A percentile compares a stretch with the other conserved stretches of the same genome.
Conservation (phyloP, 64 coral and sea anemone genomes). For the Stylophora pistillata region DNA sequence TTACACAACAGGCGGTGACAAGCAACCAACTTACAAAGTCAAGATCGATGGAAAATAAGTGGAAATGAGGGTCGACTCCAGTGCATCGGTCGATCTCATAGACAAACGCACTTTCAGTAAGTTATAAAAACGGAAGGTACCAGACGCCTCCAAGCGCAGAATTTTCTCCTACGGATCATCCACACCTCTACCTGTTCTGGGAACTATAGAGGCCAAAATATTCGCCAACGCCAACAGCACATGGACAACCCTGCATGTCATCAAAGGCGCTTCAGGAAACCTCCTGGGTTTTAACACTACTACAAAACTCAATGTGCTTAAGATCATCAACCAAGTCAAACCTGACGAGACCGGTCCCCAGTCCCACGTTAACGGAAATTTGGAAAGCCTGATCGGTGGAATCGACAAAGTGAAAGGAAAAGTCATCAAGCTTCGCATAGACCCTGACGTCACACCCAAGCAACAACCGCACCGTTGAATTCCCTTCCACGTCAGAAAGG, state of each 20-base stretch:
- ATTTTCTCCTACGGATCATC: too few relatives aligned
- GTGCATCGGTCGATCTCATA: conserved; percentile 53
- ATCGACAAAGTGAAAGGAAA: neutral
- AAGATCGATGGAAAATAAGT: conserved; percentile 36
- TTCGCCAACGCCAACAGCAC: neutral
- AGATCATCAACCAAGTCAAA: too few relatives aligned
- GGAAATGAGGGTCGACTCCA: conserved; percentile 69
- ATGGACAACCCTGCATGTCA: conserved; percentile 15
- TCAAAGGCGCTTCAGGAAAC: conserved; percentile 35
- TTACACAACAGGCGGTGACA: conserved; percentile 23
- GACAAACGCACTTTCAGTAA: too few relatives aligned
- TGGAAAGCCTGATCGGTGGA: neutral
- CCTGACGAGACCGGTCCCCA: too few relatives aligned
- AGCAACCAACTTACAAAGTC: conserved; percentile 54
- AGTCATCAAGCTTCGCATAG: too few relatives aligned
- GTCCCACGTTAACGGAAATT: too few relatives aligned
- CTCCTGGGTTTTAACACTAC: conserved; percentile 11
- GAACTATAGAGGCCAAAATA: too few relatives aligned
- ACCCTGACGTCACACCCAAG: conserved; percentile 2
- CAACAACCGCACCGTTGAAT: conserved; percentile 31
- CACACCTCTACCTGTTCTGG: too few relatives aligned
- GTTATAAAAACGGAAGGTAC: too few relatives aligned
- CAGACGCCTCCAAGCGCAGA: too few relatives aligned
- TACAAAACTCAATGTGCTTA: too few relatives aligned
- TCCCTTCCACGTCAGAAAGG: conserved; percentile 10